phyloP scores from a whole-genome alignment of 2,113 vertebrate genomes.

The Trogon surrucura region DNA sequence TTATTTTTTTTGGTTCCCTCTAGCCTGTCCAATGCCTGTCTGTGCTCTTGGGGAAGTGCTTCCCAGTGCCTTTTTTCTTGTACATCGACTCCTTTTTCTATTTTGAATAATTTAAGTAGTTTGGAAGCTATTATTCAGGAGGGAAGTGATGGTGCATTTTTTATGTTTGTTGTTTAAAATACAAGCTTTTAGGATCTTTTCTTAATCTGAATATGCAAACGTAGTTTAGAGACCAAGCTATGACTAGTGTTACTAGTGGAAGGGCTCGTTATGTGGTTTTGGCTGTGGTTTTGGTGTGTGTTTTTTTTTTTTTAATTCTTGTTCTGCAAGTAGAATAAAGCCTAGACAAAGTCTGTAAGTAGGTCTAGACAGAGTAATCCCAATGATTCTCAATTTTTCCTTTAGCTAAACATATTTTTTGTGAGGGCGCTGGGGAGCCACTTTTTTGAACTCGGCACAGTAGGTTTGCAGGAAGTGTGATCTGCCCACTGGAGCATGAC shows the following conservation, averaged over 20 bases:
- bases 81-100: constrained; percentile 1
- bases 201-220: not conserved
- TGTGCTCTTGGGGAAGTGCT: not conserved
- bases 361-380: not conserved
- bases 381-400: not conserved
- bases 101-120: not conserved
- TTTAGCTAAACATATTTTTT: not conserved
- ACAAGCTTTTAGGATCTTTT: not conserved
- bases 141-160: not conserved
- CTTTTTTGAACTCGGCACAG: not conserved
- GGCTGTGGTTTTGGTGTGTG: too few species aligned
- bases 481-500: not conserved
- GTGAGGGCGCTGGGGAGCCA: not conserved
- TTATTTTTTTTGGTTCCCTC: not conserved
- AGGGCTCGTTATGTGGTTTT: not conserved
- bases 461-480: not conserved
- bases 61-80: not conserved
- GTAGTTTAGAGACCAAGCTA: fast-evolving
- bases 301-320: not conserved
- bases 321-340: not conserved
- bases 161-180: not conserved
- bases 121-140: not conserved
- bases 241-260: not conserved
- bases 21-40: not conserved
- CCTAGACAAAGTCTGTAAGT: not conserved